Conservation (phyloP, 2,888 invertebrate genomes). For the Dyspetes luteomarginatus region DNA sequence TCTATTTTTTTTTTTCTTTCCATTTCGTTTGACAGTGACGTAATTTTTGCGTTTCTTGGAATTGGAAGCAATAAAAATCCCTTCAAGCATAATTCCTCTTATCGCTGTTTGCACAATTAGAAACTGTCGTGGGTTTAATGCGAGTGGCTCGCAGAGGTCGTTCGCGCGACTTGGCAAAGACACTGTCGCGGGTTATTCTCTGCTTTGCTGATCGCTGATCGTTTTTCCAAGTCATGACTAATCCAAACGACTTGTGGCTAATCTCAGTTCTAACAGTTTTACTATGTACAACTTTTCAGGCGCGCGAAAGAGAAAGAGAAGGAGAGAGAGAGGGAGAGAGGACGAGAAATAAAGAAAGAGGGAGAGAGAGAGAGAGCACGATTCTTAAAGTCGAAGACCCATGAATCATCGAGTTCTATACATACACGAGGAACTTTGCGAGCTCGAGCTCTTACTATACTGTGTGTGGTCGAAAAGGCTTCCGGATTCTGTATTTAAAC, state of each 20-base stretch:
- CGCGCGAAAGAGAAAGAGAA: constrained; percentile 27
- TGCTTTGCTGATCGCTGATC: no score
- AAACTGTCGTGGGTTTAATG: no score
- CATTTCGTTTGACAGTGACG: background rate
- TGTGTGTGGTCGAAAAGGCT: no score
- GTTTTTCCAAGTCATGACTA: constrained; percentile 61
- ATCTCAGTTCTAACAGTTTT: constrained; percentile 39
- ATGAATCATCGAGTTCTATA: constrained; percentile 63
- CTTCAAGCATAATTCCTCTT: constrained; percentile 34
- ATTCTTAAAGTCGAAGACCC: constrained; percentile 59
- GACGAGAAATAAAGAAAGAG: constrained; percentile 17
- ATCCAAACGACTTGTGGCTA: constrained; percentile 50
- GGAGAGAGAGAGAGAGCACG: constrained; percentile 59
- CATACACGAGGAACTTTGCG: no score
- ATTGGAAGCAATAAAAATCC: constrained; percentile 10
- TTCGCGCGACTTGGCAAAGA: constrained; percentile 57
- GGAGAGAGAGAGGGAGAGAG: no score
- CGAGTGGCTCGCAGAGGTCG: background rate
- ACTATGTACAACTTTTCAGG: constrained; percentile 3
- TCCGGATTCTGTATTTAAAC: constrained; percentile 58
- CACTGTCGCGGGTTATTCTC: constrained; percentile 36
- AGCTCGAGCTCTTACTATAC: no score
- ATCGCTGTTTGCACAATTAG: constrained; percentile 63
- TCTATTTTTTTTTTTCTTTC: background rate
- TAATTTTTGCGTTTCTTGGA: background rate